Evolutionary conservation across 2,888 invertebrate genomes (phyloP).

Genomic region (Thereva unica): DNA sequence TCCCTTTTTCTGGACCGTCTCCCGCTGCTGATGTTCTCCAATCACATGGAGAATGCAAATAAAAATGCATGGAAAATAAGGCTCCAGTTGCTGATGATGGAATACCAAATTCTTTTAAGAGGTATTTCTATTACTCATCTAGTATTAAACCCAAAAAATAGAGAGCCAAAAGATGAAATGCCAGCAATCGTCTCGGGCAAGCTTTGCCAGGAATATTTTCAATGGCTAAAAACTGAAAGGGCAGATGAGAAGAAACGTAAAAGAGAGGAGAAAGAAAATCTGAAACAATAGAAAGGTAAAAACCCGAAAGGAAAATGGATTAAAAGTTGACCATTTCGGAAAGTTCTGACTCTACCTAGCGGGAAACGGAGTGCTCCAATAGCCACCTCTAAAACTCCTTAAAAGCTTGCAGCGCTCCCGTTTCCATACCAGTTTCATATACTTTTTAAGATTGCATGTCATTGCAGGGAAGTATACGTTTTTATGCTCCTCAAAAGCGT

Average conservation of each 20-base stretch:
- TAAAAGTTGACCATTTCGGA: background rate
- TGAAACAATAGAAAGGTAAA: constrained; percentile 2
- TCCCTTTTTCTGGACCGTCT: background rate
- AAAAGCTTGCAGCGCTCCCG: too few relatives aligned
- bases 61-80: background rate
- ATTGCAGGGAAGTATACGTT: too few relatives aligned
- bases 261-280: background rate
- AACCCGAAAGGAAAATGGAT: background rate
- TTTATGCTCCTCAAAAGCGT: too few relatives aligned
- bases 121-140: background rate
- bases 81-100: background rate
- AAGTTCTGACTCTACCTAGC: constrained; percentile 4
- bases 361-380: too few relatives aligned
- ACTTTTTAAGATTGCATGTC: too few relatives aligned
- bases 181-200: background rate
- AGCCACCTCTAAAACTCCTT: too few relatives aligned
- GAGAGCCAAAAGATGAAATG: constrained; percentile 3
- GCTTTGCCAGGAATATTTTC: background rate
- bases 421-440: too few relatives aligned
- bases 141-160: background rate
- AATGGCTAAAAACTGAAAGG: background rate
- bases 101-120: background rate
- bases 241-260: background rate
- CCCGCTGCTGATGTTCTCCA: constrained; percentile 4
- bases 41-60: too few relatives aligned